Evolutionary conservation across 2,113 vertebrate species (phyloP).

Genomic region (Barbus barbus): DNA sequence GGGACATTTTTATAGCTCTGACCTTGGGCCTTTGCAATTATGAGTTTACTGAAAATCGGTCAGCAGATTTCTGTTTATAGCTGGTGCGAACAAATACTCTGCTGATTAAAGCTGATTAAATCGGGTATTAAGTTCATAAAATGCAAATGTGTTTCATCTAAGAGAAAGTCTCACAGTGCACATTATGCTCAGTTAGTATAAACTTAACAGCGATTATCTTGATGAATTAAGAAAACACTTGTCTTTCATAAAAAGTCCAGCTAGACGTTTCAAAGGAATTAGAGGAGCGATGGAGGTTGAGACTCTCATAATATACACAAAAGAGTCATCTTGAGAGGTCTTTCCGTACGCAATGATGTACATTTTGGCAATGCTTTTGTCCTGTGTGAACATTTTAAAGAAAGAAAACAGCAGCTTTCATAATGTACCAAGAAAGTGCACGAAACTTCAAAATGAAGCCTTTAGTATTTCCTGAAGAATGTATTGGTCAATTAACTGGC

Average conservation of each 20-base stretch:
- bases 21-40: conserved; percentile 21
- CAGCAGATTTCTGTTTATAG: conserved; percentile 55
- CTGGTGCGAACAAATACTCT: neutral
- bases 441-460: neutral
- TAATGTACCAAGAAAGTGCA: neutral
- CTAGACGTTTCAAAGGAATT: neutral
- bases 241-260: conserved; percentile 15
- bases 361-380: neutral
- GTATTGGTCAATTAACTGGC: conserved; percentile 28
- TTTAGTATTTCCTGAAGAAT: neutral
- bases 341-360: neutral
- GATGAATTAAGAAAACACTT: conserved; percentile 20
- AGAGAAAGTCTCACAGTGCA: conserved; percentile 17
- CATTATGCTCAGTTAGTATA: conserved; percentile 29
- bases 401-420: neutral
- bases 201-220: neutral
- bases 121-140: conserved; percentile 38
- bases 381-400: neutral
- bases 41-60: conserved; percentile 36
- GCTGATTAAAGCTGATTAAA: conserved; percentile 24
- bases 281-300: neutral
- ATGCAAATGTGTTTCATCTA: conserved; percentile 8
- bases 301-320: neutral
- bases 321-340: neutral
- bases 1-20: neutral